These are phyloP conservation scores for Leptinotarsa texana DNA, from an alignment of 1,140 invertebrate genomes.

Conservation along the genomic window DNA sequence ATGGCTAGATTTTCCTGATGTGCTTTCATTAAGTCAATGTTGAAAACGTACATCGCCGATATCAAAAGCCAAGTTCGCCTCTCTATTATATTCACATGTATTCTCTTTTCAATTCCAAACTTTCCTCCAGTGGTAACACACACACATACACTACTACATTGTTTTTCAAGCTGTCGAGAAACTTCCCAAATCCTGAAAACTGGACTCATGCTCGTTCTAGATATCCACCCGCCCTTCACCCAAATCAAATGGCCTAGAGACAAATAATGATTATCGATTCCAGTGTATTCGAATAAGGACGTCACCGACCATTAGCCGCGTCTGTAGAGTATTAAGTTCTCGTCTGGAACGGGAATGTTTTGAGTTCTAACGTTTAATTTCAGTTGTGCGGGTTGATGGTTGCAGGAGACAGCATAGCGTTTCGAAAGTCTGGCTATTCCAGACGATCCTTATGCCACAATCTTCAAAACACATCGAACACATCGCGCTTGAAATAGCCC, in stretches of 20 bases:
- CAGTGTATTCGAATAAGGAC: neutral
- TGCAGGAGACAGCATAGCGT: neutral
- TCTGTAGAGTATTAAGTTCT: neutral
- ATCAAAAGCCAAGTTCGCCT: too few species aligned
- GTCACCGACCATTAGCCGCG: neutral
- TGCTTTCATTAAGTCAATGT: too few species aligned
- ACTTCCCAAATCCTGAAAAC: neutral
- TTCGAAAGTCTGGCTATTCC: neutral
- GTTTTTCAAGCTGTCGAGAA: too few species aligned
- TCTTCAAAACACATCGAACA: neutral
- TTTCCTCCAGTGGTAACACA: too few species aligned
- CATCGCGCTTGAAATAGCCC: neutral
- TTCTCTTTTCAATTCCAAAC: too few species aligned
- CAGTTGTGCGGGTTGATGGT: neutral
- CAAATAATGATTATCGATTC: neutral
- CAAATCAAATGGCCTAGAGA: neutral
- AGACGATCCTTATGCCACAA: neutral
- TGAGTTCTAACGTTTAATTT: neutral
- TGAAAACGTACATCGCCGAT: too few species aligned
- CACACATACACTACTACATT: too few species aligned
- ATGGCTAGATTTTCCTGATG: too few species aligned
- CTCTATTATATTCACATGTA: too few species aligned
- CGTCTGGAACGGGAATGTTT: neutral
- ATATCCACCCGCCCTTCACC: neutral
- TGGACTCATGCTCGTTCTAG: neutral